Base-by-base conservation (phyloP, 2,888 invertebrate genomes). In the Acleris cristana region DNA sequence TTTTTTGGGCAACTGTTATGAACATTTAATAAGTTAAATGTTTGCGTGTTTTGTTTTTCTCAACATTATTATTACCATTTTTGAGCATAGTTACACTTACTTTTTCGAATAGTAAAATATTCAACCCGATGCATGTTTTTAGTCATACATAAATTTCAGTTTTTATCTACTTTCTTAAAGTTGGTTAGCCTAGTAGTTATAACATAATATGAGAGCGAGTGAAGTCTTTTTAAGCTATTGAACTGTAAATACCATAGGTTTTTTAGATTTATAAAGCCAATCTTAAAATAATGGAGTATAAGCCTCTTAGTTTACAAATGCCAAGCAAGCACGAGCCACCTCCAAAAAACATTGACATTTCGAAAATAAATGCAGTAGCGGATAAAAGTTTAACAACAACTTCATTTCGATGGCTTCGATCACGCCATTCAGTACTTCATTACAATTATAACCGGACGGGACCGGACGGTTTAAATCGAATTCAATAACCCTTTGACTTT, bases 1-100 rank as follows among this genome's bases (percentile, higher is more conserved):
- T 48, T 82, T 83, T 81, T 78, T 78, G 75, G 69, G 71, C 77
- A 74, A 79, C 80, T 3, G 40, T 40, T 40, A 40, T 14, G 10
- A 40, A 40, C 0, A 40, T 40, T 14, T 1, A 14, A 14, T 14
- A 34, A 34, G 34, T 34, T 45, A n/a, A 45, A 45, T n/a, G n/a
- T 45, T 79, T 80, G 51, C 76, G 79, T 83, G 79, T 53, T 16
- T 34, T 10, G 3, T 34, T 34, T 14, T 34, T 3, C 34, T 3
- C 10, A 8, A 1, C 8, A 26, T 26, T 26, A 26, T 7, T 30
- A 30, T 30, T 30, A 8, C 8, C 8, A 10, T 34, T 10, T 10
- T 34, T 10, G 10, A 34, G 34, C 34, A 34, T 1, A 34, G 2
- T 34, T 1, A 10, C 34, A 10, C 8, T 34, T 34, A 34, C 10